Evolutionary conservation across 2,888 invertebrate genomes (phyloP).

Genomic region (Hypercompe scribonia): DNA sequence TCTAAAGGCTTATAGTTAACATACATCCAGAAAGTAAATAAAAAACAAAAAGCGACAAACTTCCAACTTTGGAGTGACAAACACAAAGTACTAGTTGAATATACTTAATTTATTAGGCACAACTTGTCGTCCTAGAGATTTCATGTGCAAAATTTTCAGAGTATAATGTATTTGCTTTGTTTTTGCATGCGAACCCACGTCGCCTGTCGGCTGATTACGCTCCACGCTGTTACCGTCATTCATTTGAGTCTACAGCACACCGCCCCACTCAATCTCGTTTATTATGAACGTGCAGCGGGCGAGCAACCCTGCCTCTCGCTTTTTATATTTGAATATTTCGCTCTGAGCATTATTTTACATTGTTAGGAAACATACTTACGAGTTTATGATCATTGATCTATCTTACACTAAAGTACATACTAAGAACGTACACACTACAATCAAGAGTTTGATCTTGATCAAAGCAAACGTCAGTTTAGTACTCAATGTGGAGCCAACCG

Average conservation of each 20-base stretch:
- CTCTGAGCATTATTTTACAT: conserved; percentile 71
- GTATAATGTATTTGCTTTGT: conserved; percentile 74
- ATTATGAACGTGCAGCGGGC: conserved; percentile 80
- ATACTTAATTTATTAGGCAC: conserved; percentile 52
- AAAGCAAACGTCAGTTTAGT: too few species aligned
- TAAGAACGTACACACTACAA: too few species aligned
- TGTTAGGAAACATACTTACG: conserved; percentile 64
- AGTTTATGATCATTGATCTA: too few species aligned
- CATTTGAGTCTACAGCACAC: conserved; percentile 78
- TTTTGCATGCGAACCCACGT: conserved; percentile 75
- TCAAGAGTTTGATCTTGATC: too few species aligned
- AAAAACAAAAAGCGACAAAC: background rate
- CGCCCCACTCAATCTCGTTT: conserved; percentile 84
- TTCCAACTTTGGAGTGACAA: conserved; percentile 20
- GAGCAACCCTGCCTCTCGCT: conserved; percentile 67
- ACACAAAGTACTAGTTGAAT: conserved; percentile 50
- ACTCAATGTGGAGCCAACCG: too few species aligned
- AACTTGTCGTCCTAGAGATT: conserved; percentile 52
- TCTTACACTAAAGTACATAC: too few species aligned
- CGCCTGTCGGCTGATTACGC: conserved; percentile 81
- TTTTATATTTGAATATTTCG: conserved; percentile 79
- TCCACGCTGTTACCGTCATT: conserved; percentile 78
- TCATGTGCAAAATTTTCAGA: conserved; percentile 59
- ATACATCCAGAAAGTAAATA: background rate
- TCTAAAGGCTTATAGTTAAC: background rate